phyloP scores from a whole-genome alignment of 2,113 vertebrate species.

The Hymenochirus boettgeri region DNA sequence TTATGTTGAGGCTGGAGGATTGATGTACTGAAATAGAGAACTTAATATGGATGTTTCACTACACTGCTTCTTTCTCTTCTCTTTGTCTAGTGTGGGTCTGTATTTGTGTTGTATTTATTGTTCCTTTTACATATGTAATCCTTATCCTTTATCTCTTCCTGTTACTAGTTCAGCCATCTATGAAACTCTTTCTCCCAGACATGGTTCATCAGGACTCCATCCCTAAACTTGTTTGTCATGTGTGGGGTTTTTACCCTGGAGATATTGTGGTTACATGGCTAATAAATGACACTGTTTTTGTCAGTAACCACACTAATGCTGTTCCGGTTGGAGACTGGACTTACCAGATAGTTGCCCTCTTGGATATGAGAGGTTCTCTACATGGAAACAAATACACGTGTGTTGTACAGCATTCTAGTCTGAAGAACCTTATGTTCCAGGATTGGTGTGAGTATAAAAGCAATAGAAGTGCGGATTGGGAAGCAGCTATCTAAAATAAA shows the following conservation, averaged over 20 bases:
- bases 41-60: too few species aligned
- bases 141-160: not conserved
- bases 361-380: slow-evolving; percentile 4
- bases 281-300: slow-evolving; percentile 1
- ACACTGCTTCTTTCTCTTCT: too few species aligned
- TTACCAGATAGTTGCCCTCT: slow-evolving; percentile 3
- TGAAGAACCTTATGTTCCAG: not conserved
- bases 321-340: slow-evolving; percentile 24
- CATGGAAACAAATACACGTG: slow-evolving; percentile 17
- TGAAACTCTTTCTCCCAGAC: slow-evolving; percentile 17
- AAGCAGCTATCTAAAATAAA: too few species aligned
- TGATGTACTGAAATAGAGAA: too few species aligned
- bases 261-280: slow-evolving; percentile 13
- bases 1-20: too few species aligned
- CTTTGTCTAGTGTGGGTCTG: too few species aligned
- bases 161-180: slow-evolving; percentile 12
- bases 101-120: too few species aligned
- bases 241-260: slow-evolving; percentile 29
- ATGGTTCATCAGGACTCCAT: not conserved
- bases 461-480: too few species aligned
- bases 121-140: too few species aligned
- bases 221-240: slow-evolving; percentile 6
- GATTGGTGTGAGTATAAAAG: slow-evolving; percentile 24
- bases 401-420: not conserved
- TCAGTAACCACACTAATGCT: not conserved